These are phyloP conservation scores for Prunella fulvescens DNA, from an alignment of 2,113 vertebrate species.

Conservation along the genomic window DNA sequence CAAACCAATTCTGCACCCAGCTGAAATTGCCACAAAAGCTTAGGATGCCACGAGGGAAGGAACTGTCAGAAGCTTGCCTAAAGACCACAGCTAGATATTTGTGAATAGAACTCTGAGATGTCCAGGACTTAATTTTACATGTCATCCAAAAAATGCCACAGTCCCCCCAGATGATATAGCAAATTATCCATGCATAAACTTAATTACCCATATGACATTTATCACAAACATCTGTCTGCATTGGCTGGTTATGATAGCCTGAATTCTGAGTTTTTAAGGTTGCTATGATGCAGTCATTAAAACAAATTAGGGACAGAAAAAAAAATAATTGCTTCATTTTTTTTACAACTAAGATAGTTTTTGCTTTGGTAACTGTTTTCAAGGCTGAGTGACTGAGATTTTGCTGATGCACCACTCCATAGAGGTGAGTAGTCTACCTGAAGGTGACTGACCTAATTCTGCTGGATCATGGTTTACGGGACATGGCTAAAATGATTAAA, in stretches of 20 bases:
- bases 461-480: not conserved
- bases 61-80: not conserved
- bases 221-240: not conserved
- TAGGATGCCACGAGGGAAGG: not conserved
- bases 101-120: not conserved
- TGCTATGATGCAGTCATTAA: not conserved
- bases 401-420: not conserved
- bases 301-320: slow-evolving; percentile 8
- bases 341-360: not conserved
- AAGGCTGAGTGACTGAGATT: not conserved
- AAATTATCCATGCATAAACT: slow-evolving; percentile 41
- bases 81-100: not conserved
- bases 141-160: slow-evolving; percentile 29
- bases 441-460: not conserved
- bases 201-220: slow-evolving; percentile 41
- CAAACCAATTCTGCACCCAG: not conserved
- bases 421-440: not conserved
- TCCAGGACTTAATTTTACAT: slow-evolving; percentile 16
- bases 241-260: not conserved
- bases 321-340: not conserved
- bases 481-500: not conserved
- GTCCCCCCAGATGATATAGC: not conserved
- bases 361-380: not conserved
- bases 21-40: not conserved
- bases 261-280: not conserved